Conservation (phyloP, 2,113 vertebrate species). For the Capreolus pygargus region DNA sequence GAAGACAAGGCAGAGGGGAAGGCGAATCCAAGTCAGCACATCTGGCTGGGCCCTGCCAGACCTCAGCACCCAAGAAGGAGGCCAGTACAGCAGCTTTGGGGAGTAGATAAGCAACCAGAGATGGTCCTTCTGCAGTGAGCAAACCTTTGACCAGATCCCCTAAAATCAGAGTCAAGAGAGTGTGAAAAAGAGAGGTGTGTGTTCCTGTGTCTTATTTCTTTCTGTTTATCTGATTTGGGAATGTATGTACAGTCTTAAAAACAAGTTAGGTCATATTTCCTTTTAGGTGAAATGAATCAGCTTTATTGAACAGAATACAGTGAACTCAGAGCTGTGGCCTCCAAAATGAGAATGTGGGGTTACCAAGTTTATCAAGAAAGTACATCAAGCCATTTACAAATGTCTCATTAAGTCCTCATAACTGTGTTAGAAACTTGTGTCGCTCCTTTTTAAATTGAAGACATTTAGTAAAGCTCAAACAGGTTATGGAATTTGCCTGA, state of each 20-base stretch:
- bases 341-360: background rate
- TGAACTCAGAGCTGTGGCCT: background rate
- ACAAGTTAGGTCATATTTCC: background rate
- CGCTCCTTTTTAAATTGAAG: background rate
- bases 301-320: background rate
- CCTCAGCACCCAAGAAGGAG: background rate
- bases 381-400: background rate
- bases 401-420: background rate
- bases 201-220: background rate
- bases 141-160: background rate
- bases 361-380: background rate
- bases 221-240: background rate
- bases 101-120: background rate
- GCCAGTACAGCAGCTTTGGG: background rate
- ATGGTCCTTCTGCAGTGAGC: background rate
- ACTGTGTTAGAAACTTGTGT: background rate
- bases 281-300: background rate
- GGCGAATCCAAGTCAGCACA: background rate
- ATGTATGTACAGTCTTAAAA: background rate
- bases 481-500: background rate
- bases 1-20: background rate
- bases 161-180: background rate
- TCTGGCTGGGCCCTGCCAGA: background rate
- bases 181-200: background rate
- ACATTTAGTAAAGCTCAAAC: background rate